Base-by-base conservation (phyloP, 1,140 invertebrate genomes). In the Liolophura sinensis region DNA sequence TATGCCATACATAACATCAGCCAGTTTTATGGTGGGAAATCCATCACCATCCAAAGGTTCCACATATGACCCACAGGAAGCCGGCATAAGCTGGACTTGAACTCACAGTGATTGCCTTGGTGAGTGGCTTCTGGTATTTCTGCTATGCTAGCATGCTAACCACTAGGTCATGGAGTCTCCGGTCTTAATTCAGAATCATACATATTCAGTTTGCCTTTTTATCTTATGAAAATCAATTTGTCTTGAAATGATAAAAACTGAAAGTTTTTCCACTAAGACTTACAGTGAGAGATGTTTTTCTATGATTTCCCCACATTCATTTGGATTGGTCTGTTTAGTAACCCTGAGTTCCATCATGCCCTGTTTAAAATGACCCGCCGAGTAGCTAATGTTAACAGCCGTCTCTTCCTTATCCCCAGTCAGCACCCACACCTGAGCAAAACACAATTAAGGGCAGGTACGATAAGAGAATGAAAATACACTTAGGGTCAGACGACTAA, bases 381-480 rank as follows among this genome's bases (percentile, higher is more conserved):
- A 96, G 82, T 97, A 95, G 11, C 96, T 97, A 74, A 99, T 93
- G 83, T 98, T 98, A 58, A 98, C 91, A 27, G 97, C 97, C 1
- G 97, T 99, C 85, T 99, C 96, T 54, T 94, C 92, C 82, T 99
- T 99, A 82, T 99, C 97, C 0, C 97, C 97, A 47, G 97, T 98
- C 60, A 99, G 85, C 54, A 99, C 94, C 97, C 97, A 99, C 46
- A 98, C 77, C 81, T 90, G 68, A 3, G 71, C 58, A 69, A 40
- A 58, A 40, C 56, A 55, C 51, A 67, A 18, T 20, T 16, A 60
- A 62, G 48, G 49, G n/a, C 49, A 47, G 25, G 3, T 40, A n/a
- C n/a, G n/a, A n/a, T n/a, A n/a, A n/a, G n/a, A n/a, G n/a, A n/a
- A n/a, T n/a, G n/a, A n/a, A n/a, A n/a, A n/a, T n/a, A n/a, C n/a